phyloP scores from a whole-genome alignment of 2,113 vertebrate genomes.

The Dascyllus trimaculatus region DNA sequence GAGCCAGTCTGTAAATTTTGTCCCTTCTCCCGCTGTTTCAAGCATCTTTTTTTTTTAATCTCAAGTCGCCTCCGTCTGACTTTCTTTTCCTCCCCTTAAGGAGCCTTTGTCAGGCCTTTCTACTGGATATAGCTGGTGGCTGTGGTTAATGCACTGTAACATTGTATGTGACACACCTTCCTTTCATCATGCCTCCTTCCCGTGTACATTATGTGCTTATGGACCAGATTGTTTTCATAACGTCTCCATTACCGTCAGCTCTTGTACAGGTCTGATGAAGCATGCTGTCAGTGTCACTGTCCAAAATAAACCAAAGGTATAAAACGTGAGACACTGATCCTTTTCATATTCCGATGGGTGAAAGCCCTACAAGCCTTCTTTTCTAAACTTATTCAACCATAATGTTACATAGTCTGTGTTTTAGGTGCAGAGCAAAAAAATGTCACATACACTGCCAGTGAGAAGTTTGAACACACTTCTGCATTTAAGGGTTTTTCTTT shows the following conservation, averaged over 20 bases:
- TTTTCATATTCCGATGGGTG: not conserved
- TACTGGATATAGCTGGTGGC: slow-evolving; percentile 41
- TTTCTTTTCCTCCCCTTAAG: slow-evolving; percentile 12
- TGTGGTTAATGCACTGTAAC: slow-evolving; percentile 63
- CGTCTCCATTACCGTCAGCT: slow-evolving; percentile 42
- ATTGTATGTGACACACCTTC: slow-evolving; percentile 61
- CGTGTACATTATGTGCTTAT: slow-evolving; percentile 37
- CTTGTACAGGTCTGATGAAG: slow-evolving; percentile 19
- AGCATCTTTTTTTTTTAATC: slow-evolving; percentile 23
- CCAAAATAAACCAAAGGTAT: slow-evolving; percentile 9
- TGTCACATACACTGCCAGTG: not conserved
- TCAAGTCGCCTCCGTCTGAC: slow-evolving; percentile 15
- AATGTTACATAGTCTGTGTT: not conserved
- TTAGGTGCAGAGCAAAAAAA: not conserved
- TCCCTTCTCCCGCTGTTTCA: slow-evolving; percentile 45
- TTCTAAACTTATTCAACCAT: not conserved
- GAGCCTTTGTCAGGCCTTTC: slow-evolving; percentile 26
- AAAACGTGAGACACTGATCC: slow-evolving; percentile 10
- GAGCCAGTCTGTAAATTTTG: slow-evolving; percentile 35
- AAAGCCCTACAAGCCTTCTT: not conserved
- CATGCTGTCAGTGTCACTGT: slow-evolving; percentile 10
- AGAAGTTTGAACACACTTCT: too few relatives aligned
- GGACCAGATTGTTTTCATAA: slow-evolving; percentile 48
- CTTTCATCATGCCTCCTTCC: slow-evolving; percentile 64
- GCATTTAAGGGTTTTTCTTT: too few relatives aligned